Conservation (phyloP, 2,113 vertebrate genomes). For the Pangasianodon hypophthalmus region DNA sequence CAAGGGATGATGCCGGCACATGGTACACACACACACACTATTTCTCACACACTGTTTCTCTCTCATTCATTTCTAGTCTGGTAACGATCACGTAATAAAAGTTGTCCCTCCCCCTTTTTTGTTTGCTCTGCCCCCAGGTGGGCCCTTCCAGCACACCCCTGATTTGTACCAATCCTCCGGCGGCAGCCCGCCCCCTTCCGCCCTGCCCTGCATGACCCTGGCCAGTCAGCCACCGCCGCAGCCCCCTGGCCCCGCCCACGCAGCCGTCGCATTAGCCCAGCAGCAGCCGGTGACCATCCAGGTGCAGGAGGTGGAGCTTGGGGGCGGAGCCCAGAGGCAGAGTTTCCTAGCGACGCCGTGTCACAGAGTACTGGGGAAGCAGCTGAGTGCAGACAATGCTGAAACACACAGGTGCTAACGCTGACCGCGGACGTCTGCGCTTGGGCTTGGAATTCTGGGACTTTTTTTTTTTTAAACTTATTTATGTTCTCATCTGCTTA, state of each 20-base stretch:
- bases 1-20: conserved; percentile 86
- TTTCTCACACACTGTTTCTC: neutral
- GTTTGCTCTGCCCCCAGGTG: conserved; percentile 70
- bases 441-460: neutral
- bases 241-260: conserved; percentile 59
- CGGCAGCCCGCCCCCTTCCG: conserved; percentile 84
- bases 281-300: conserved; percentile 97
- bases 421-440: conserved; percentile 23
- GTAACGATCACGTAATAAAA: neutral
- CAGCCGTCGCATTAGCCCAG: conserved; percentile 65
- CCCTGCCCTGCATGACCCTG: conserved; percentile 79
- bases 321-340: conserved; percentile 76
- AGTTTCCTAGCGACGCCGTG: conserved; percentile 86
- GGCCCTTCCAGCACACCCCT: conserved; percentile 81
- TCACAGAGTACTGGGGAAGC: conserved; percentile 94
- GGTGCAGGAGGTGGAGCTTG: conserved; percentile 89
- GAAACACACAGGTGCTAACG: conserved; percentile 88
- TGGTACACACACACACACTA: conserved; percentile 66
- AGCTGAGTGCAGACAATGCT: conserved; percentile 95
- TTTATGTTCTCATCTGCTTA: neutral
- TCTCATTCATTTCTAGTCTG: neutral
- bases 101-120: neutral
- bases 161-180: conserved; percentile 84
- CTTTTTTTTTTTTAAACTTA: neutral
- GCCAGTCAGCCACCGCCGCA: conserved; percentile 73